Base-by-base conservation (phyloP, 2,888 invertebrate genomes). In the Acleris emargana region DNA sequence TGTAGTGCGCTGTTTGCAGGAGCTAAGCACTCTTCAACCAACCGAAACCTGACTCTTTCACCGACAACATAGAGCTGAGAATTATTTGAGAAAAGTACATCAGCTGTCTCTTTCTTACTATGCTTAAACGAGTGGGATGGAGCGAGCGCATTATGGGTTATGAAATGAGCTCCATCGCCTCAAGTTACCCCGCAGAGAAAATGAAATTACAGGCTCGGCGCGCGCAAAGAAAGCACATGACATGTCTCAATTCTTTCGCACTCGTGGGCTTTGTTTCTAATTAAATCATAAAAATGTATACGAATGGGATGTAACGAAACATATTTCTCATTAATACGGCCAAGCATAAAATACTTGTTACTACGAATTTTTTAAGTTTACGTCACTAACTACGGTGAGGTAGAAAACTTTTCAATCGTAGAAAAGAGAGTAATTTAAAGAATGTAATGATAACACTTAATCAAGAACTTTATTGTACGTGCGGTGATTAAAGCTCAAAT, bases 131-230 rank as follows among this genome's bases (percentile, higher is more conserved):
- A 88, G 69, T 59, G 75, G 77, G 87, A 86, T 71, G 73, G 76
- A 70, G 74, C 72, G 72, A 83, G 73, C 81, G 85, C 85, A 87
- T 90, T 89, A 91, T 87, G 85, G 86, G 87, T 89, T 91, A 91
- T 89, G 88, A 89, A 91, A 89, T 85, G 87, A 87, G 87, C 85
- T 86, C 84, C 80, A 82, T 81, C 82, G 85, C 84, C 82, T 86
- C 86, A 84, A 87, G 89, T 88, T 87, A 82, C 83, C 80, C 84
- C 73, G 79, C 77, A 76, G 81, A 83, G 86, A 87, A 90, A 91
- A 90, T 89, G 83, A 87, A 90, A 89, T 91, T 91, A 91, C 86
- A 81, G 83, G 81, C 77, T 77, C 79, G 78, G 81, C 81, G 77
- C 82, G 82, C 79, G 81, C 81, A 87, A 88, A 88, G 88, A 90